A percentile compares a stretch with the other conserved stretches of the same genome.
phyloP scores from a whole-genome alignment of 2,113 vertebrate genomes.

The Cisticola juncidis region DNA sequence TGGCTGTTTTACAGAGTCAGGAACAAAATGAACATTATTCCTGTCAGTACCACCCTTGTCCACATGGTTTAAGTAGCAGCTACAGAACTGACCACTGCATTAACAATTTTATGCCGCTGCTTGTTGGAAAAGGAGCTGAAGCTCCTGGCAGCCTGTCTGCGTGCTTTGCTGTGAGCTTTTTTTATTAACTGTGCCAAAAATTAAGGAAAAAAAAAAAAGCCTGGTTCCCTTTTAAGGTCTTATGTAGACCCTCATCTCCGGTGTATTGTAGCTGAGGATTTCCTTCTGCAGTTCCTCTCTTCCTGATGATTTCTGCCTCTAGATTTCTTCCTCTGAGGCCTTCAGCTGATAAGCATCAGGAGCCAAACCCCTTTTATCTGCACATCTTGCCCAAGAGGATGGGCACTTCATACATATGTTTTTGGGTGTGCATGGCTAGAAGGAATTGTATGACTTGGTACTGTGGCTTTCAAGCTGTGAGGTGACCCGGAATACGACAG shows the following conservation, averaged over 20 bases:
- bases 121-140: not conserved
- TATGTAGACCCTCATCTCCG: not conserved
- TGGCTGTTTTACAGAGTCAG: not conserved
- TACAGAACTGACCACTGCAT: not conserved
- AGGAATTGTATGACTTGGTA: not conserved
- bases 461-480: not conserved
- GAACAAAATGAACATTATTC: not conserved
- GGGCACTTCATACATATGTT: not conserved
- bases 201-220: not conserved
- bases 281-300: not conserved
- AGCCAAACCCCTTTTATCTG: not conserved
- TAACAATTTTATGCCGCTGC: not conserved
- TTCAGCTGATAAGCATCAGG: not conserved
- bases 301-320: not conserved
- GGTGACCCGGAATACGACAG: rapidly evolving
- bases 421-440: not conserved
- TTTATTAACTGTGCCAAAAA: not conserved
- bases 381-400: not conserved
- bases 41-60: not conserved
- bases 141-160: not conserved
- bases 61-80: not conserved
- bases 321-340: not conserved
- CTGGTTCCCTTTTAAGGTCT: slow-evolving; percentile 11
- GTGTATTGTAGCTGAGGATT: not conserved
- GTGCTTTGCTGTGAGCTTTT: not conserved